Evolutionary conservation across 2,113 vertebrate species (phyloP).

Genomic region (Hippocampus guttulatus): DNA sequence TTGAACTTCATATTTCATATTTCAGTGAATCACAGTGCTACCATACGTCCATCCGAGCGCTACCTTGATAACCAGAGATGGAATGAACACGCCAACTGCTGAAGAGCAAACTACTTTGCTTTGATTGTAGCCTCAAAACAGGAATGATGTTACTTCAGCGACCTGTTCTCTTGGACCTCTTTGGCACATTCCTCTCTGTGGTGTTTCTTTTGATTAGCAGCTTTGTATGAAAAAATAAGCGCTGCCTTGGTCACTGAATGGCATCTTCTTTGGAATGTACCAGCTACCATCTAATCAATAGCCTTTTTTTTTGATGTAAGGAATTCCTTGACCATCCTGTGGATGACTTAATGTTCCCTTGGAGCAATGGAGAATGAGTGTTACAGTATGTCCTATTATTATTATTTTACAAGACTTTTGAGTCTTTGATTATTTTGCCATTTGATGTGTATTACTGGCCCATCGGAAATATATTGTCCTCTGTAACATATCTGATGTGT

Average conservation of each 20-base stretch:
- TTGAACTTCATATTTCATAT: not conserved
- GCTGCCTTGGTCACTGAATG: constrained; percentile 21
- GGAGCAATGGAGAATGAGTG: not conserved
- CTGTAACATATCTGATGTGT: constrained; percentile 20
- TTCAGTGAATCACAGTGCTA: not conserved
- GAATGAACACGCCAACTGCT: not conserved
- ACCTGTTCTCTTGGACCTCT: constrained; percentile 34
- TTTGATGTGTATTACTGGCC: not conserved
- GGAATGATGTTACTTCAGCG: constrained; percentile 3
- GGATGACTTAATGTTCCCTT: constrained; percentile 6
- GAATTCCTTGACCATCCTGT: constrained; percentile 19
- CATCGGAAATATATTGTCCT: constrained; percentile 8
- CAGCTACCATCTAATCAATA: constrained; percentile 64
- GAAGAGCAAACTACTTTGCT: not conserved
- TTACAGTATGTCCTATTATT: not conserved
- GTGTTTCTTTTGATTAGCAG: constrained; percentile 71
- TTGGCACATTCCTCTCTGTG: constrained; percentile 61
- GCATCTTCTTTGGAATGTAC: constrained; percentile 53
- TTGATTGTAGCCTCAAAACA: not conserved
- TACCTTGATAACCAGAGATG: not conserved
- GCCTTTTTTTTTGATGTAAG: constrained; percentile 14
- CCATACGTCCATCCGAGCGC: not conserved
- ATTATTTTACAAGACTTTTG: constrained; percentile 3
- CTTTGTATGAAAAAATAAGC: constrained; percentile 54
- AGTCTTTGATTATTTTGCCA: not conserved